phyloP scores from a whole-genome alignment of 2,113 vertebrate genomes.

The Actenoides lindsayi region DNA sequence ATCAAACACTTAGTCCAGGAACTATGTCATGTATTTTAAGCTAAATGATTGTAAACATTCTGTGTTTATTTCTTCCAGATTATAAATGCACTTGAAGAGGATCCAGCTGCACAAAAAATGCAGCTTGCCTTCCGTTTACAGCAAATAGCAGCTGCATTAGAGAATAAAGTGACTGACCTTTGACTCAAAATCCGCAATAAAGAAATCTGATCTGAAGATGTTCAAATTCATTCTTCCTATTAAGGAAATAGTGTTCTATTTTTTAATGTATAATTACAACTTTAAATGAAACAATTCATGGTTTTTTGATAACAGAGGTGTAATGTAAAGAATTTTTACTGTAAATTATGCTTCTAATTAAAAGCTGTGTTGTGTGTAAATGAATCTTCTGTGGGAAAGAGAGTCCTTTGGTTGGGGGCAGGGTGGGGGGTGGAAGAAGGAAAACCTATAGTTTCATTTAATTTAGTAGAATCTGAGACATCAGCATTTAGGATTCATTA shows the following conservation, averaged over 20 bases:
- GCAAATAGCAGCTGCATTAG: constrained; percentile 93
- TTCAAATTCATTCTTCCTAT: constrained; percentile 74
- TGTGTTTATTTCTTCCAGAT: constrained; percentile 80
- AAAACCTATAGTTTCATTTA: constrained; percentile 46
- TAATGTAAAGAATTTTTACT: constrained; percentile 77
- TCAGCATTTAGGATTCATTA: constrained; percentile 73
- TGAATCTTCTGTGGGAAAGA: constrained; percentile 67
- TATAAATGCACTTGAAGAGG: constrained; percentile 94
- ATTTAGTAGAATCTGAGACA: constrained; percentile 60
- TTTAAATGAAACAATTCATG: constrained; percentile 72
- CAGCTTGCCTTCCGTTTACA: constrained; percentile 96
- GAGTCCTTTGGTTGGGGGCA: constrained; percentile 54
- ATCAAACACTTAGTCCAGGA: background rate
- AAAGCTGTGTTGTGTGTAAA: constrained; percentile 75
- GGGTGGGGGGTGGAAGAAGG: constrained; percentile 61
- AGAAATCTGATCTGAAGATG: constrained; percentile 72
- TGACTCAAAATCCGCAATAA: constrained; percentile 80
- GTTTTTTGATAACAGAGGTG: constrained; percentile 74
- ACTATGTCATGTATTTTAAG: background rate
- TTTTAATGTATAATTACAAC: constrained; percentile 77
- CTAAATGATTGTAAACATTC: constrained; percentile 29
- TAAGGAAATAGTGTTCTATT: constrained; percentile 80
- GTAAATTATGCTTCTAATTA: constrained; percentile 79
- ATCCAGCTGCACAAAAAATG: constrained; percentile 96
- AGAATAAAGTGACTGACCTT: constrained; percentile 99